These are phyloP conservation scores for Oophaga pumilio DNA, from an alignment of 2,113 vertebrate species.

Conservation along the genomic window DNA sequence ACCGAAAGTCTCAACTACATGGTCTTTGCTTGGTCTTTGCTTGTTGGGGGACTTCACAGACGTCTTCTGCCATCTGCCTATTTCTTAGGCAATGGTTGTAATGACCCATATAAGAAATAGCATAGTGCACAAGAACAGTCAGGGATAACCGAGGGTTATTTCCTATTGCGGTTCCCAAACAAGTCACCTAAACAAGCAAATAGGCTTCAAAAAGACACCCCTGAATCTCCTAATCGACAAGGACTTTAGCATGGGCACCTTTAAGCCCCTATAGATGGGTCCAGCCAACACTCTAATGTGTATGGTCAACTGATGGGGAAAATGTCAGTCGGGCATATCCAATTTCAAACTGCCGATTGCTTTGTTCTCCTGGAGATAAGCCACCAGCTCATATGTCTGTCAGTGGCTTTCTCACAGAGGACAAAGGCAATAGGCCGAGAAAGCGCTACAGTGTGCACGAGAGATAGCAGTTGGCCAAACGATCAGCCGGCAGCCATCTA, in stretches of 20 bases:
- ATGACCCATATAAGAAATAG: neutral
- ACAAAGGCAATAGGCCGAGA: too few relatives aligned
- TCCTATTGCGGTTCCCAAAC: neutral
- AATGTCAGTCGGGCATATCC: too few relatives aligned
- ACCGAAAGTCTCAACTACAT: neutral
- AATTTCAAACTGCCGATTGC: too few relatives aligned
- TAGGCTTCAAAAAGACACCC: neutral
- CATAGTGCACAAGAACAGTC: neutral
- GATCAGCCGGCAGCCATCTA: too few relatives aligned
- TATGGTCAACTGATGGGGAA: too few relatives aligned
- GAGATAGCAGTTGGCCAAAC: too few relatives aligned
- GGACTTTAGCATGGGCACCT: neutral
- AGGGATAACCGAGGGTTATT: neutral
- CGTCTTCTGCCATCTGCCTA: too few relatives aligned
- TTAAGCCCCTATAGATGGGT: neutral
- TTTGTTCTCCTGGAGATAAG: too few relatives aligned
- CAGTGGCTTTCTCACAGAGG: too few relatives aligned
- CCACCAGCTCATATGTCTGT: too few relatives aligned
- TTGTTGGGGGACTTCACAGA: neutral
- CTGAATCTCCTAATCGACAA: neutral
- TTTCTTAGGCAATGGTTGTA: neutral
- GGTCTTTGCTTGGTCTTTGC: neutral
- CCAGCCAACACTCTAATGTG: too few relatives aligned
- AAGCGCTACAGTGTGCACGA: too few relatives aligned
- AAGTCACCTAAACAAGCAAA: neutral